These are phyloP conservation scores for Lipophrys pholis DNA, from an alignment of 2,113 vertebrate species.

Conservation along the genomic window DNA sequence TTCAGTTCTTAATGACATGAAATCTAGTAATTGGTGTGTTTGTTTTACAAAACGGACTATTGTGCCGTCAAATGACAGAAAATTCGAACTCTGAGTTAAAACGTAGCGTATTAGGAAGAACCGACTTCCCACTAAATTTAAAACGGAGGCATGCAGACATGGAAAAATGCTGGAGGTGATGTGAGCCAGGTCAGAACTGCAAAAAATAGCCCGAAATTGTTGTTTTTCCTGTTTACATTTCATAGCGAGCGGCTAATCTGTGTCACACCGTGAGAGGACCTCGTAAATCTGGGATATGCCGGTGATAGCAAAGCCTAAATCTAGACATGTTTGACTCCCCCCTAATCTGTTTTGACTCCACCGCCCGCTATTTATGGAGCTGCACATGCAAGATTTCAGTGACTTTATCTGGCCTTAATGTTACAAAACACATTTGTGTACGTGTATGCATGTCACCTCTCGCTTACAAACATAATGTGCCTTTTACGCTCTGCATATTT, in stretches of 20 bases:
- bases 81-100: background rate
- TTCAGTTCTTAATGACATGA: too few species aligned
- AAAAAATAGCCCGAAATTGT: background rate
- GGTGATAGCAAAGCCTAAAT: constrained; percentile 16
- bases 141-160: background rate
- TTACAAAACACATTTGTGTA: background rate
- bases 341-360: background rate
- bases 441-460: constrained; percentile 7
- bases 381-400: constrained; percentile 9
- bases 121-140: background rate
- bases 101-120: background rate
- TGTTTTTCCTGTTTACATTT: constrained; percentile 29
- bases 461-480: constrained; percentile 12
- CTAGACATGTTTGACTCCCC: background rate
- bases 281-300: constrained; percentile 7
- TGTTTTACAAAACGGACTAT: too few species aligned
- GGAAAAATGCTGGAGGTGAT: background rate
- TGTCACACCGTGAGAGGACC: background rate
- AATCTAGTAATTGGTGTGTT: too few species aligned
- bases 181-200: constrained; percentile 3
- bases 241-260: background rate
- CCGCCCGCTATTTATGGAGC: background rate
- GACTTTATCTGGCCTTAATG: background rate
- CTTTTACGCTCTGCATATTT: constrained; percentile 51
- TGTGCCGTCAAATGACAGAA: background rate